Conservation (phyloP, 2,113 vertebrate species). For the Myanophis thanlyinensis region DNA sequence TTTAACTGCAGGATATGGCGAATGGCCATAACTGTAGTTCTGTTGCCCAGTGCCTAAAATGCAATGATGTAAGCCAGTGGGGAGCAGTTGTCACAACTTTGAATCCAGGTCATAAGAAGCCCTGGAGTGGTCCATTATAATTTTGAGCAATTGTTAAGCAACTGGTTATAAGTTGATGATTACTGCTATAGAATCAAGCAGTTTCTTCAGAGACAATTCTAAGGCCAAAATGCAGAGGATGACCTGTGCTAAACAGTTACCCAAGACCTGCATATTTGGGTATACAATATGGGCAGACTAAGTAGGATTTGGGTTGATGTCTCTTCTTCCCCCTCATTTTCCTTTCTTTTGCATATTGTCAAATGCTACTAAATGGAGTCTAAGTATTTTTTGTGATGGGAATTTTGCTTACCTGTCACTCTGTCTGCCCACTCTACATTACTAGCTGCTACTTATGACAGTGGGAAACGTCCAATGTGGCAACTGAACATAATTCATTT, state of each 20-base stretch:
- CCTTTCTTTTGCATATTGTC: background rate
- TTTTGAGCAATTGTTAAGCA: no score
- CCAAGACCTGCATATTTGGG: background rate
- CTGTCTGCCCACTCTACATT: background rate
- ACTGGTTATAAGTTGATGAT: no score
- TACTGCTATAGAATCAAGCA: background rate
- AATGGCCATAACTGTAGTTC: no score
- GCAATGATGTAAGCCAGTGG: no score
- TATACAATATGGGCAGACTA: background rate
- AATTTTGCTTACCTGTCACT: background rate
- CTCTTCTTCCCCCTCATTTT: background rate
- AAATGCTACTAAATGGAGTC: background rate
- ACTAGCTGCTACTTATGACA: background rate
- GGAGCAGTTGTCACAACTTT: no score
- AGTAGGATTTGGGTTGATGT: background rate
- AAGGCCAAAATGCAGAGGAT: background rate
- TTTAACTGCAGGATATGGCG: no score
- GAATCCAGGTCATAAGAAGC: no score
- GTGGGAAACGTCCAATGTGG: background rate
- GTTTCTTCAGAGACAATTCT: background rate
- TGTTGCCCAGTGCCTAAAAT: no score
- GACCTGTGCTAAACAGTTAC: background rate
- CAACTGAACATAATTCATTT: background rate
- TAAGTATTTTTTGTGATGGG: no score
- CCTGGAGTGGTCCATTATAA: no score